Evolutionary conservation across 2,113 vertebrate genomes (phyloP), one percentile per base, ranked within the genome.

Genomic region (Scytalopus superciliaris): DNA sequence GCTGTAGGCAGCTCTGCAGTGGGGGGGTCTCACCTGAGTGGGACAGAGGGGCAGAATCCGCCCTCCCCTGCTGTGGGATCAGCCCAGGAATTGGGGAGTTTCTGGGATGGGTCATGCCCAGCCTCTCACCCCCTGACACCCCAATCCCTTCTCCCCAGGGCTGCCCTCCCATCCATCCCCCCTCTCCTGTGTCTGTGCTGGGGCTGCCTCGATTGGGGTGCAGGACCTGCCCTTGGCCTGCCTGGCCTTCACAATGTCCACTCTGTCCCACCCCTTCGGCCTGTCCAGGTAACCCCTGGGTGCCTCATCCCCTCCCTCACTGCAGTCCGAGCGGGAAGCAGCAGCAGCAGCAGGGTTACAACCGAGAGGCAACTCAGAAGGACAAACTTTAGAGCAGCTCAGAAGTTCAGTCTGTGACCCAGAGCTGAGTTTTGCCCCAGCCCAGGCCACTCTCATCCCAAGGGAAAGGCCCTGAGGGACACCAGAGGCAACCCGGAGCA

Each of bases 331-430:
- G 62, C 6, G 19, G 6, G 59, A n/a, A 25, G 50, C 49, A 13
- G 25, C 2, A 25, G 50, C 49, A 13, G 25, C 2, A 18, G n/a
- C 40, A 37, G 42, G 49, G 62, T 12, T 2, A 39, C 6, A 2
- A 15, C 31, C 2, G 2, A 45, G 42, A 39, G 42, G 15, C 39
- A 44, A 3, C 10, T 19, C 3, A 4, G 42, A 57, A 53, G 64
- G 45, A 57, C 13, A 39, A 68, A 57, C 25, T 5, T 21, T 1
- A 21, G n/a, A 81, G 33, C 22, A 6, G 1, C 57, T 24, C 68
- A 24, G 4, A 8, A 49, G n/a, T 10, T 23, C 3, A 0, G 2
- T 21, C 42, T 28, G 1, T 21, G 64, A 77, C 3, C 25, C 33
- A 12, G 9, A 47, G 56, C n/a, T n/a, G 40, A 49, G 53, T 37